Evolutionary conservation across 2,888 invertebrate genomes (phyloP).

Genomic region (Drosophila acutilabella): DNA sequence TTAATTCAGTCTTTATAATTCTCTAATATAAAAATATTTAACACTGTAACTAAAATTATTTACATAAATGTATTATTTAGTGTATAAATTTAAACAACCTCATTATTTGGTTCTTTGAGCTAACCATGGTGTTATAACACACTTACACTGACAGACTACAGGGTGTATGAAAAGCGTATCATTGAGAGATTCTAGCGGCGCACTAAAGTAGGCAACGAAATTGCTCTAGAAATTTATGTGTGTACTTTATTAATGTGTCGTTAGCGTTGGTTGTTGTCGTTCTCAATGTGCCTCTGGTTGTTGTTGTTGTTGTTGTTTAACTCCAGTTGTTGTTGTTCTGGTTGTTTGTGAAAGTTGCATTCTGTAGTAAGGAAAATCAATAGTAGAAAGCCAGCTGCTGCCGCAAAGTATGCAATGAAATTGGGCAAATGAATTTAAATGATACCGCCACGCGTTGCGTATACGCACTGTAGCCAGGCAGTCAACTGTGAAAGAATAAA

Average conservation of each 20-base stretch:
- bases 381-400: slow-evolving; percentile 46
- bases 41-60: no score
- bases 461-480: slow-evolving; percentile 41
- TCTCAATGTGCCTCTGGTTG: slow-evolving; percentile 1
- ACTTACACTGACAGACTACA: neutral
- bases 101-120: no score
- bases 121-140: no score
- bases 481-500: slow-evolving; percentile 39
- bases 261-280: slow-evolving; percentile 33
- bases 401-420: slow-evolving; percentile 64
- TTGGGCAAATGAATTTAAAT: slow-evolving; percentile 62
- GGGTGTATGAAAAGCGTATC: neutral
- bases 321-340: slow-evolving; percentile 1
- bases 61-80: no score
- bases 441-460: slow-evolving; percentile 52
- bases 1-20: no score
- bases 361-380: slow-evolving; percentile 47
- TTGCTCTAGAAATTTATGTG: slow-evolving; percentile 34
- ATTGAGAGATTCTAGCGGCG: slow-evolving; percentile 9
- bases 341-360: slow-evolving; percentile 40
- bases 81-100: no score
- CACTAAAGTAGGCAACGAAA: slow-evolving; percentile 43
- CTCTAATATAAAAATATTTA: no score
- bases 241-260: slow-evolving; percentile 67
- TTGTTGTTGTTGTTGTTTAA: slow-evolving; percentile 9